Percentiles rank a stretch among this genome's conserved stretches.
Evolutionary conservation across 2,797 vertebrate species (phyloP).

Genomic region (Setipinna tenuifilis): DNA sequence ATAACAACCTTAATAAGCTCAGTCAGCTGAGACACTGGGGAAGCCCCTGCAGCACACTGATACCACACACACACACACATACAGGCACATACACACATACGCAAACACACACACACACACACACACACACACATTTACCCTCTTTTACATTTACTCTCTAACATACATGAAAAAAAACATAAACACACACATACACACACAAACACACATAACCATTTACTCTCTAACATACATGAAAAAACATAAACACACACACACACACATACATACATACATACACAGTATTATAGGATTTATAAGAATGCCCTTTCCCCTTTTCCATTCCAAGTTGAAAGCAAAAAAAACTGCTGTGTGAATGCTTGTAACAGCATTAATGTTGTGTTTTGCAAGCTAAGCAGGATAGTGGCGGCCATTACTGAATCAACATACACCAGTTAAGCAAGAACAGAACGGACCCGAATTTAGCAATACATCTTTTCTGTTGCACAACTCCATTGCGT

Average conservation of each 20-base stretch:
- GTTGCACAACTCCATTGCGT: not conserved
- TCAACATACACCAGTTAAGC: not conserved
- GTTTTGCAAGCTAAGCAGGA: not conserved
- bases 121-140: not conserved
- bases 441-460: not conserved
- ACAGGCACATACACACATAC: not conserved
- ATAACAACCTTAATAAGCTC: conserved; percentile 2
- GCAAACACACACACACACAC: not conserved
- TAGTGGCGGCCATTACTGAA: not conserved
- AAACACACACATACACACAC: not conserved
- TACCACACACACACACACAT: not conserved
- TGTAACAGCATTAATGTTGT: not conserved
- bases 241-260: no score
- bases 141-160: not conserved
- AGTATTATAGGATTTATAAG: no score
- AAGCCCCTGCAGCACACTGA: not conserved
- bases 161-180: not conserved
- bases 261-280: no score
- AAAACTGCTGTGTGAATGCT: not conserved
- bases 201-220: not conserved
- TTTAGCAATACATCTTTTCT: conserved; percentile 5
- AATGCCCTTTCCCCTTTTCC: not conserved
- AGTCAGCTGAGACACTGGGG: conserved; percentile 19
- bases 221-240: no score
- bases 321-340: not conserved